A percentile compares a stretch with the other conserved stretches of the same genome.
Conservation (phyloP, 1,140 invertebrate species). For the Diachasma alloeum region DNA sequence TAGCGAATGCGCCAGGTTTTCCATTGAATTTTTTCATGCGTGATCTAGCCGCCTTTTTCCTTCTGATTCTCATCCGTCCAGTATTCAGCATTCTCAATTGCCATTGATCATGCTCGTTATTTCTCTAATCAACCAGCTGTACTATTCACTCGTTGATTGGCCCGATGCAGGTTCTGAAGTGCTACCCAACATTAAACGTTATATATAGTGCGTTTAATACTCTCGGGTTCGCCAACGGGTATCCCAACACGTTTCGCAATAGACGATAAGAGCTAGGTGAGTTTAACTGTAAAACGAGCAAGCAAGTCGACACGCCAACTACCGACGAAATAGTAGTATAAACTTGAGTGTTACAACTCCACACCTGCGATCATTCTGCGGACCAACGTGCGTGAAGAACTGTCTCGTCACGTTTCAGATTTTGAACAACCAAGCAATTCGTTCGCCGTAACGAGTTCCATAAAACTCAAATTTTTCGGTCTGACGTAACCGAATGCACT, state of each 20-base stretch:
- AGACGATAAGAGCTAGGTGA: neutral
- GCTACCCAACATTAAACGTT: neutral
- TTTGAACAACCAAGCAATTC: neutral
- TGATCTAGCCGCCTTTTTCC: no score
- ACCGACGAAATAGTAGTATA: constrained; percentile 4
- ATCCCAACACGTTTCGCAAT: neutral
- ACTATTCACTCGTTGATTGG: neutral
- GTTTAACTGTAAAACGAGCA: constrained; percentile 2
- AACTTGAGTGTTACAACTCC: constrained; percentile 1
- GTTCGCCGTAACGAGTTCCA: neutral
- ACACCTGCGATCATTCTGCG: neutral
- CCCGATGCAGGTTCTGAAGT: neutral
- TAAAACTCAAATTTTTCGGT: neutral
- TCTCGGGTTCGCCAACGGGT: neutral
- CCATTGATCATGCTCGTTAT: neutral
- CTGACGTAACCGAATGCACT: no score
- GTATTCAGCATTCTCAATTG: neutral
- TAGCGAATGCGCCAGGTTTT: no score
- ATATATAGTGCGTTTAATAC: neutral
- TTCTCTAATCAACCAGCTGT: neutral
- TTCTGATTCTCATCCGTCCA: neutral
- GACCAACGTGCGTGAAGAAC: neutral
- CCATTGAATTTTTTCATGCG: no score
- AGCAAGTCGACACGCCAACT: neutral
- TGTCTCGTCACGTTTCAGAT: neutral